Conservation (phyloP, 2,888 invertebrate genomes). For the Erebia epiphron region DNA sequence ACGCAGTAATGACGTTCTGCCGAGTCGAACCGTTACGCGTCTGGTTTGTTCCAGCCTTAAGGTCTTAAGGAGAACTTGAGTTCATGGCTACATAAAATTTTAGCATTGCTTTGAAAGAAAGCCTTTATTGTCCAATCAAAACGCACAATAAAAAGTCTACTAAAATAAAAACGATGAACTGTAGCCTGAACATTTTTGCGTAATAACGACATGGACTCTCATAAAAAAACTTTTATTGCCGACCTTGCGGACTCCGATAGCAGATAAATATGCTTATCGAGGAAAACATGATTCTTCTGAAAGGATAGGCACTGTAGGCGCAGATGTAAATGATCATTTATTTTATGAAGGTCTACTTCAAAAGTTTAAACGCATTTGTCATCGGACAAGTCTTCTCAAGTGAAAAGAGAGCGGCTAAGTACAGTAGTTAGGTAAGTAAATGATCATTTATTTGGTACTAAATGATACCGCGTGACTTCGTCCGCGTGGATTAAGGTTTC, state of each 20-base stretch:
- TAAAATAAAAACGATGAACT: conserved; percentile 19
- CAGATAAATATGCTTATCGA: conserved; percentile 3
- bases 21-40: too few species aligned
- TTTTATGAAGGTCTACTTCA: too few species aligned
- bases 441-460: too few species aligned
- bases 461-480: too few species aligned
- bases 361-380: too few species aligned
- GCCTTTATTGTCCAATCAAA: conserved; percentile 27
- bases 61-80: not conserved
- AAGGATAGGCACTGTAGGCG: not conserved
- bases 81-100: conserved; percentile 21
- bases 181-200: conserved; percentile 19
- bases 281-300: not conserved
- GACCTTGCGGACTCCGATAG: conserved; percentile 4
- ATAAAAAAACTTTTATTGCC: conserved; percentile 16
- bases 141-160: conserved; percentile 17
- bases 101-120: conserved; percentile 18
- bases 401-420: too few species aligned
- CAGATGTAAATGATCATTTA: too few species aligned
- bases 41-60: too few species aligned
- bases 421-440: too few species aligned
- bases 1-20: too few species aligned
- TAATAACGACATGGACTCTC: conserved; percentile 12
- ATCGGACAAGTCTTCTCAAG: too few species aligned
- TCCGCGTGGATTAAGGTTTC: too few species aligned